Base-by-base conservation (phyloP, 2,888 invertebrate genomes). In the Dexiosoma caninum region DNA sequence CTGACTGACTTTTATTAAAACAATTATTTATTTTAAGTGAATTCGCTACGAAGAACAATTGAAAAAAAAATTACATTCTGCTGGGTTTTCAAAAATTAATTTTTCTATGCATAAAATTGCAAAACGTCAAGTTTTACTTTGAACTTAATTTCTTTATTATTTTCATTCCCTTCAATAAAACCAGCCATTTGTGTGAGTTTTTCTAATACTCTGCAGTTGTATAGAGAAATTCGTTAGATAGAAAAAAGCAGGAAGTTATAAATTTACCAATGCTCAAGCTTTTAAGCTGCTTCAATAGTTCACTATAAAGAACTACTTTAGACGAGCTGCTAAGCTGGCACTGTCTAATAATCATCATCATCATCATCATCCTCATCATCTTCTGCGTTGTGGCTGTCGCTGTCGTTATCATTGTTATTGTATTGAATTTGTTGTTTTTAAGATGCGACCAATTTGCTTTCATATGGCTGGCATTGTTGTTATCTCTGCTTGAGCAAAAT, bases 191-290 rank as follows among this genome's bases (percentile, higher is more conserved):
- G 32, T 57, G 23, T 23, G 12, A 46, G 10, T 6, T 46, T 37
- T 27, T 70, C 57, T 70, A 59, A 46, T 40, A 2, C 44, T 44
- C 19, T 49, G 42, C 35, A 23, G 42, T 55, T 32, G 44, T 42
- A 9, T 30, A 10, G 19, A 35, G 27, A 64, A 74, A 55, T 44
- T 55, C 14, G 3, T 32, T 16, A 44, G 23, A 64, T 44, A 62
- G 12, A 16, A 32, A 49, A 77, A 71, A 42, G 64, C 71, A 64
- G 77, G 77, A 78, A 78, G 77, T 71, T 78, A 78, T 78, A 78
- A 71, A 71, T 78, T 51, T 71, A 59, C 35, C 16, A 27, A 78
- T 59, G 70, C 40, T 70, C 64, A 59, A 66, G 51, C 60, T 32
- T 12, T n/a, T n/a, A n/a, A 76, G 51, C 55, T 67, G 76, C 60